Percentiles rank a stretch among this genome's conserved stretches.
Evolutionary conservation across 2,888 invertebrate species (phyloP).

Genomic region (Lysandra coridon): DNA sequence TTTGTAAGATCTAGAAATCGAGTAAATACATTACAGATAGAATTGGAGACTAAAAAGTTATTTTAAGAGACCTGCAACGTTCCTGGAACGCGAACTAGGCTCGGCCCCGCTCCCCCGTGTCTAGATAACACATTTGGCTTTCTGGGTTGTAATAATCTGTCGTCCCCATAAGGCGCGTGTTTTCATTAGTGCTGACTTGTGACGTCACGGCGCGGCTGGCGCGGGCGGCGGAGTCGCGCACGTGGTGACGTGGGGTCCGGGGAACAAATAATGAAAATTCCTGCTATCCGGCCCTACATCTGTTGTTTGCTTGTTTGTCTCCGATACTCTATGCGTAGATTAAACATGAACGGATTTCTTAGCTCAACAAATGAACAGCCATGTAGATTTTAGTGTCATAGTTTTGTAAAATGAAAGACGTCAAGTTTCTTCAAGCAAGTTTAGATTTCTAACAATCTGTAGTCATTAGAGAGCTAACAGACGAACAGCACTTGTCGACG

Average conservation of each 20-base stretch:
- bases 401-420: background rate
- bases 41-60: no score
- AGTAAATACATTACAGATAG: no score
- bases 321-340: background rate
- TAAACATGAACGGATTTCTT: background rate
- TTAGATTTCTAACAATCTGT: no score
- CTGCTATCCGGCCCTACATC: constrained; percentile 26
- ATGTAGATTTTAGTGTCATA: background rate
- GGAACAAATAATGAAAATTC: constrained; percentile 31
- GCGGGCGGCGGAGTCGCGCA: background rate
- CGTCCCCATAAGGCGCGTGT: background rate
- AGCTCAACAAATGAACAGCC: background rate
- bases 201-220: background rate
- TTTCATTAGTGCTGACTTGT: constrained; percentile 3
- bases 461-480: no score
- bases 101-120: no score
- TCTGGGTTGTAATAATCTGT: constrained; percentile 6
- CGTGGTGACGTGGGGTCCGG: background rate
- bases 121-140: background rate
- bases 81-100: no score
- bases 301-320: constrained; percentile 23
- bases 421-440: background rate
- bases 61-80: no score
- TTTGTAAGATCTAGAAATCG: no score
- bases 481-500: no score